A percentile compares a stretch with the other conserved stretches of the same genome.
phyloP scores from a whole-genome alignment of 2,113 vertebrate species.

The Nothocercus julius region DNA sequence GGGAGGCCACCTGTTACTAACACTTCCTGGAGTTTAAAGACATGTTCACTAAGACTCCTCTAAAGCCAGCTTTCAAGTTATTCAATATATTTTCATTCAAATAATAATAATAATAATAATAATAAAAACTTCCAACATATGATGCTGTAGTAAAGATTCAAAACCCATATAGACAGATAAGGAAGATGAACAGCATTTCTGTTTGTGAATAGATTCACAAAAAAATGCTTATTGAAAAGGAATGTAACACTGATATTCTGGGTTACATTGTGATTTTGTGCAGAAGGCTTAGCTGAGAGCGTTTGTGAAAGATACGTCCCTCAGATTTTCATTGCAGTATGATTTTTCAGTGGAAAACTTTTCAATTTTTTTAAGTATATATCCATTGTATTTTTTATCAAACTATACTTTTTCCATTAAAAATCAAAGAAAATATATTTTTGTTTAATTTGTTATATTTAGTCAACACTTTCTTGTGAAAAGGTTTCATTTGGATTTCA shows the following conservation, averaged over 20 bases:
- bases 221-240: neutral
- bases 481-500: neutral
- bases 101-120: neutral
- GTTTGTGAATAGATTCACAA: neutral
- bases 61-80: neutral
- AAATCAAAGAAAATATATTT: neutral
- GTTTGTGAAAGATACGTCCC: rapidly evolving
- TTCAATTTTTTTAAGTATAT: too few species aligned
- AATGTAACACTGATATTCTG: rapidly evolving
- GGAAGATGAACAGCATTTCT: neutral
- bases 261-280: neutral
- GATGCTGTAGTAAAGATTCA: neutral
- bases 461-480: neutral
- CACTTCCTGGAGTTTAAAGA: neutral
- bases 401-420: neutral
- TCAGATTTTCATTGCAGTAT: neutral
- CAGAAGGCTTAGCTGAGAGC: rapidly evolving
- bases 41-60: neutral
- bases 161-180: neutral
- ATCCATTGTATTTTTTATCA: neutral
- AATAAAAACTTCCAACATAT: rapidly evolving
- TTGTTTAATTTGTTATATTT: neutral
- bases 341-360: neutral
- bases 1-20: neutral
- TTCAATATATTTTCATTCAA: neutral